Evolutionary conservation across 2,888 invertebrate species (phyloP).

Genomic region (Stratiomys singularior): DNA sequence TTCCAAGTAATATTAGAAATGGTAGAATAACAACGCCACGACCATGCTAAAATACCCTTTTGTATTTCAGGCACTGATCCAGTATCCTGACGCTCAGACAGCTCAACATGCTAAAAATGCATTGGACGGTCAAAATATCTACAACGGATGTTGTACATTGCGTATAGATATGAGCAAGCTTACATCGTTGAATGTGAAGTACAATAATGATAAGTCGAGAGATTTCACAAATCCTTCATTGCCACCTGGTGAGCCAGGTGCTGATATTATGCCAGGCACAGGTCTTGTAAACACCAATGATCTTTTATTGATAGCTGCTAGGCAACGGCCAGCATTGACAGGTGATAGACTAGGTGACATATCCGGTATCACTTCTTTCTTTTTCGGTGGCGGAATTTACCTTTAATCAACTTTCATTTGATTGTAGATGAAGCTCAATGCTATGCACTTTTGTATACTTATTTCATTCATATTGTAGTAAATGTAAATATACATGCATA

Average conservation of each 20-base stretch:
- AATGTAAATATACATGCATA: no score
- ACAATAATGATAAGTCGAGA: slow-evolving; percentile 99
- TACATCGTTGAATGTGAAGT: slow-evolving; percentile 97
- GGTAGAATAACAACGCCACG: slow-evolving; percentile 51
- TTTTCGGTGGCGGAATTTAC: no score
- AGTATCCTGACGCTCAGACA: slow-evolving; percentile 96
- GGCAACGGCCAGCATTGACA: slow-evolving; percentile 66
- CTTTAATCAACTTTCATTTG: no score
- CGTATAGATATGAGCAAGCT: slow-evolving; percentile 99
- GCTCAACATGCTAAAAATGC: slow-evolving; percentile 97
- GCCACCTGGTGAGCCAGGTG: slow-evolving; percentile 88
- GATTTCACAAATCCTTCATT: slow-evolving; percentile 99
- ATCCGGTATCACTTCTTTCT: slow-evolving; percentile 45
- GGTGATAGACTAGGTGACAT: slow-evolving; percentile 67
- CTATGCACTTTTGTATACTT: no score
- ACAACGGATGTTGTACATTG: slow-evolving; percentile 99
- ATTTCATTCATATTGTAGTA: no score
- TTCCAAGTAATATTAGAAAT: no score
- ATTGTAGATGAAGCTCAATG: no score
- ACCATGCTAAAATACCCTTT: not conserved
- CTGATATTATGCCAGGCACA: slow-evolving; percentile 70
- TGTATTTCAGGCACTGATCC: slow-evolving; percentile 99
- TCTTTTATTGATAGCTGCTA: slow-evolving; percentile 66
- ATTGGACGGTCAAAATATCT: slow-evolving; percentile 98
- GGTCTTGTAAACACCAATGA: slow-evolving; percentile 70